Conservation (phyloP, 2,113 vertebrate genomes). For the Rhombomys opimus region DNA sequence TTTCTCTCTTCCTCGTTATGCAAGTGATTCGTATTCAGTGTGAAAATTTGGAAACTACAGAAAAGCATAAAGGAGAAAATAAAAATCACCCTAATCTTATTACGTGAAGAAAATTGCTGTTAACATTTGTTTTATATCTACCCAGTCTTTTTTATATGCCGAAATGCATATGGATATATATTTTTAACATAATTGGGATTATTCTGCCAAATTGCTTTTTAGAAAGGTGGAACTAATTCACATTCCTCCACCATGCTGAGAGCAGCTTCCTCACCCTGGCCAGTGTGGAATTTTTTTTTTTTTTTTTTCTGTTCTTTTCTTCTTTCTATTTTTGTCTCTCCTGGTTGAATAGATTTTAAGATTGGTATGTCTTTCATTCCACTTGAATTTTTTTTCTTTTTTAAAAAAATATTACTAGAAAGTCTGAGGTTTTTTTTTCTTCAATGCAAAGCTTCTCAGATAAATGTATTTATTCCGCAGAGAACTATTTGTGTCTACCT, state of each 20-base stretch:
- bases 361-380: not conserved
- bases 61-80: slow-evolving; percentile 72
- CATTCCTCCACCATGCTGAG: not conserved
- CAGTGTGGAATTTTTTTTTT: not conserved
- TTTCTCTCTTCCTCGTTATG: slow-evolving; percentile 62
- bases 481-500: not conserved
- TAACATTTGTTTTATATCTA: slow-evolving; percentile 78
- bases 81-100: slow-evolving; percentile 78
- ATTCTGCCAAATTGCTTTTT: slow-evolving; percentile 73
- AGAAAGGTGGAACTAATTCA: slow-evolving; percentile 71
- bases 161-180: slow-evolving; percentile 61
- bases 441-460: slow-evolving; percentile 29
- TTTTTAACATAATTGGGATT: slow-evolving; percentile 71
- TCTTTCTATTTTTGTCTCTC: not conserved
- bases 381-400: slow-evolving; percentile 37
- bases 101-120: slow-evolving; percentile 69
- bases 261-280: not conserved
- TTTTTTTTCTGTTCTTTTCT: not conserved
- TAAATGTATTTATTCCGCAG: not conserved
- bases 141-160: slow-evolving; percentile 56
- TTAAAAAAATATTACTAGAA: slow-evolving; percentile 5
- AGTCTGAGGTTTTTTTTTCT: not conserved
- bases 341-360: slow-evolving; percentile 59
- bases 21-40: slow-evolving; percentile 71
- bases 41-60: slow-evolving; percentile 72